Percentiles rank a stretch among this genome's conserved stretches.
Conservation (phyloP, 2,888 invertebrate genomes). For the Catocala sponsa region DNA sequence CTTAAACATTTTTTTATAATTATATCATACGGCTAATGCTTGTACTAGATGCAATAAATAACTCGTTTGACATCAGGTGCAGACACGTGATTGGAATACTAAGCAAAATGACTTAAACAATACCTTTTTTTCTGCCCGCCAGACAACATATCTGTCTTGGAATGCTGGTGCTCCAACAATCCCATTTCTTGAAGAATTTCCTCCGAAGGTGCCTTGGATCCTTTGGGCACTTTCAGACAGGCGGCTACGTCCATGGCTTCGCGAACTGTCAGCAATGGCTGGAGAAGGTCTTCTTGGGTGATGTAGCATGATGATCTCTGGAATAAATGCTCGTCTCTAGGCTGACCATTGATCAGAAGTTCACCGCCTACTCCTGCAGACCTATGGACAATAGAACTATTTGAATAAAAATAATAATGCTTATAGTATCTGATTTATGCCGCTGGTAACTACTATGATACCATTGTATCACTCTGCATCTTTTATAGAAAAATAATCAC, state of each 20-base stretch:
- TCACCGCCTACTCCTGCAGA: slow-evolving; percentile 90
- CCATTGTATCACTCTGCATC: too few species aligned
- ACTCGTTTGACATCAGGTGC: too few species aligned
- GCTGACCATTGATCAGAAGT: slow-evolving; percentile 90
- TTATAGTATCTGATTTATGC: too few species aligned
- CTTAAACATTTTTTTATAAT: too few species aligned
- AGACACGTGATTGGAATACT: too few species aligned
- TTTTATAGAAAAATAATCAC: too few species aligned
- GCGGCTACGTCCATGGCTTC: slow-evolving; percentile 94
- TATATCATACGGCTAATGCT: too few species aligned
- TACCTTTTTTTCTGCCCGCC: slow-evolving; percentile 93
- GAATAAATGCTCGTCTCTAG: slow-evolving; percentile 89
- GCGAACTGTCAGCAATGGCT: slow-evolving; percentile 91
- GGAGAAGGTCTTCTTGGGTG: slow-evolving; percentile 92
- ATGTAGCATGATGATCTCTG: slow-evolving; percentile 93
- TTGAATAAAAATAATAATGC: too few species aligned
- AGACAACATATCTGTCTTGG: slow-evolving; percentile 89
- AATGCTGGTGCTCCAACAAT: slow-evolving; percentile 89
- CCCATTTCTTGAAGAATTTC: slow-evolving; percentile 90
- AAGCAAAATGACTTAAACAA: slow-evolving; percentile 4
- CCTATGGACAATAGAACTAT: slow-evolving; percentile 66
- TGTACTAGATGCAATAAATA: too few species aligned
- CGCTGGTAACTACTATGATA: too few species aligned
- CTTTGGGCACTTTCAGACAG: slow-evolving; percentile 90
- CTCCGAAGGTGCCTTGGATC: slow-evolving; percentile 77